These are phyloP conservation scores for Tiliacea citrago DNA, from an alignment of 2,888 invertebrate genomes.

Conservation along the genomic window DNA sequence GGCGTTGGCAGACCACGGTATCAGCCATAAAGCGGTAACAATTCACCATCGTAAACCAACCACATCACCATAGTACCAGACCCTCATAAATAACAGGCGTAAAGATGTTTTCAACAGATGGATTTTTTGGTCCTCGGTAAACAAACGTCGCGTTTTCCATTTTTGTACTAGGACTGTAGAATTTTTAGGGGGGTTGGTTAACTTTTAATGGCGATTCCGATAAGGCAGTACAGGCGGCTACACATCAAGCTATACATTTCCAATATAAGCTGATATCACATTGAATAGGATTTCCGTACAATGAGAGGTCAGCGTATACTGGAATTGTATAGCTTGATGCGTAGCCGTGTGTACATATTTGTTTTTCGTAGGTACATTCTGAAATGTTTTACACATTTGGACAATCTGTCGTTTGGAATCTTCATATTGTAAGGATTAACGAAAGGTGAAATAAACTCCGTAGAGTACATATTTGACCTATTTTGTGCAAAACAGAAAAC, in stretches of 20 bases:
- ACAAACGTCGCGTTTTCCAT: conserved; percentile 51
- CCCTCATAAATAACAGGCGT: conserved; percentile 72
- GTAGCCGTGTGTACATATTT: background rate
- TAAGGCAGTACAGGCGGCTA: background rate
- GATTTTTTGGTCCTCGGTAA: conserved; percentile 57
- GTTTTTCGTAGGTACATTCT: background rate
- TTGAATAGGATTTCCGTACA: too few species aligned
- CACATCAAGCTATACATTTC: too few species aligned
- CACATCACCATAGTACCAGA: conserved; percentile 65
- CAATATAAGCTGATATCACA: too few species aligned
- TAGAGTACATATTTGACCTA: conserved; percentile 23
- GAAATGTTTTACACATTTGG: conserved; percentile 14
- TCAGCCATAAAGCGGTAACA: conserved; percentile 72
- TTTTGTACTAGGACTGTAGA: conserved; percentile 41
- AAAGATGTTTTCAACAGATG: conserved; percentile 71
- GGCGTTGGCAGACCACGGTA: conserved; percentile 61
- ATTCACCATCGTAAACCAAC: conserved; percentile 77
- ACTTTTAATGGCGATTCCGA: conserved; percentile 24
- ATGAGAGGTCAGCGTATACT: too few species aligned
- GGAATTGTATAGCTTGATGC: too few species aligned
- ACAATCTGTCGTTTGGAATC: background rate
- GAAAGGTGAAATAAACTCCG: conserved; percentile 35
- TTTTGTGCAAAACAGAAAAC: conserved; percentile 28
- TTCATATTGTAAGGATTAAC: conserved; percentile 13
- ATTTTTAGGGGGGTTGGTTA: conserved; percentile 12